phyloP scores from a whole-genome alignment of 2,113 vertebrate genomes.

The Atlantisia rogersi region DNA sequence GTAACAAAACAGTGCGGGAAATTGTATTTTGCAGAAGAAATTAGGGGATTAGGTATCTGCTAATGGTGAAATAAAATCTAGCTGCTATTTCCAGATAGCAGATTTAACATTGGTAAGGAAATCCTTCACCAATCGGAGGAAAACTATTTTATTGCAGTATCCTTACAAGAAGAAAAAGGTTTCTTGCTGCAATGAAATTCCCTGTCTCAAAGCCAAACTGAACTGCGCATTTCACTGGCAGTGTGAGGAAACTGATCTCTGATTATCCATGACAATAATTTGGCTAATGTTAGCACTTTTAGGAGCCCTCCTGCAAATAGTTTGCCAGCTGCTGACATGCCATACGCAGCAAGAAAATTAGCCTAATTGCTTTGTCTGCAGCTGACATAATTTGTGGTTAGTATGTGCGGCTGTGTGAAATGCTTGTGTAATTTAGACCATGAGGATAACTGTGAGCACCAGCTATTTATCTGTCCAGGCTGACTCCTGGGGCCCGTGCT shows the following conservation, averaged over 20 bases:
- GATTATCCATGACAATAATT: conserved; percentile 56
- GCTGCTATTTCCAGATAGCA: background rate
- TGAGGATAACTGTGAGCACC: background rate
- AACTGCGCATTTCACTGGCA: background rate
- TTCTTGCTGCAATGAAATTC: background rate
- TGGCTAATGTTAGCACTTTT: conserved; percentile 43
- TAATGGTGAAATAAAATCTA: background rate
- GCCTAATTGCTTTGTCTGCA: conserved; percentile 47
- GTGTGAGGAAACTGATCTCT: conserved; percentile 5
- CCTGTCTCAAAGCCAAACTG: background rate
- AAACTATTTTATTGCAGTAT: background rate
- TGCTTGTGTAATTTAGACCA: background rate
- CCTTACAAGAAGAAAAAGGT: background rate
- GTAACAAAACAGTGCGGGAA: background rate
- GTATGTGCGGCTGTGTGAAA: background rate
- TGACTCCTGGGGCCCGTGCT: background rate
- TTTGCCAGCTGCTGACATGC: conserved; percentile 42
- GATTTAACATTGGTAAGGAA: background rate
- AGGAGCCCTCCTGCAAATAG: conserved; percentile 18
- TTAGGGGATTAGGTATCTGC: background rate
- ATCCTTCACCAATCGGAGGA: background rate
- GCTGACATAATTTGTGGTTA: conserved; percentile 15
- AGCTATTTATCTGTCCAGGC: background rate
- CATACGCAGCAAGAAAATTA: conserved; percentile 39
- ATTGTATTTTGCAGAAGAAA: background rate